A percentile compares a stretch with the other conserved stretches of the same genome.
Evolutionary conservation across 2,888 invertebrate genomes (phyloP).

Genomic region (Rhyacophila evoluta): DNA sequence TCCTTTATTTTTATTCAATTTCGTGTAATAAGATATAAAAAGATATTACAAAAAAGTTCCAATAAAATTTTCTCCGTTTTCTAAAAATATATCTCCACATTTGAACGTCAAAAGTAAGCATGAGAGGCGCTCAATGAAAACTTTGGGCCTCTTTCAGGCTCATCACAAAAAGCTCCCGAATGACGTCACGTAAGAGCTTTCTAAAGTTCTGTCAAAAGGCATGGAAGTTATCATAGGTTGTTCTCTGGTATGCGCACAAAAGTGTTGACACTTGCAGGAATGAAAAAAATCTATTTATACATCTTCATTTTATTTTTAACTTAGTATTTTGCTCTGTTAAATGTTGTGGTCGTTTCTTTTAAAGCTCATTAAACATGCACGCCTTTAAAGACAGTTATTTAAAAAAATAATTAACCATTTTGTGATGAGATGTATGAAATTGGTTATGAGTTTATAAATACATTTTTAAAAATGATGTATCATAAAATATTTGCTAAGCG

Average conservation of each 20-base stretch:
- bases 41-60: too few species aligned
- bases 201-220: neutral
- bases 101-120: neutral
- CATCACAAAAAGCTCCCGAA: neutral
- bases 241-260: neutral
- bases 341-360: too few species aligned
- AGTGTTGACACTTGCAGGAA: neutral
- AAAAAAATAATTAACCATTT: too few species aligned
- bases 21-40: too few species aligned
- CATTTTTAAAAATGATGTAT: too few species aligned
- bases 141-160: neutral
- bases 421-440: too few species aligned
- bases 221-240: slow-evolving; percentile 5
- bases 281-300: neutral
- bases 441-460: too few species aligned
- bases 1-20: too few species aligned
- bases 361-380: too few species aligned
- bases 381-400: too few species aligned
- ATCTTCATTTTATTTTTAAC: neutral
- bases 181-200: neutral
- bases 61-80: too few species aligned
- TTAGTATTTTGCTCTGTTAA: neutral
- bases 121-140: neutral
- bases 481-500: too few species aligned
- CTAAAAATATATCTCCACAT: neutral